Base-by-base conservation (phyloP, 2,888 invertebrate genomes). In the Tribolium freemani region DNA sequence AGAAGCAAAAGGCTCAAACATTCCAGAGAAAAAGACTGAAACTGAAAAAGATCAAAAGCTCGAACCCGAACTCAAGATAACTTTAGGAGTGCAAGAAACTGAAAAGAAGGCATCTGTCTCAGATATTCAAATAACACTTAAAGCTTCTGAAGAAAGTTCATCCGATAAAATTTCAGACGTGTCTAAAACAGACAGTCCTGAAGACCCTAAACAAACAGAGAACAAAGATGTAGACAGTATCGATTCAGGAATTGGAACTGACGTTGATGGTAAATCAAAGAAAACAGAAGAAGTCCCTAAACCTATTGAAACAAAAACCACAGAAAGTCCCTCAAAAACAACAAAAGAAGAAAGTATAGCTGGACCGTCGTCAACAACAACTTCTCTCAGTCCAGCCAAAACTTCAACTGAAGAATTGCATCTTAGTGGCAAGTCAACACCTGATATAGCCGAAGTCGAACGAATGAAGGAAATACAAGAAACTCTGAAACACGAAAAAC, bases 371-470 rank as follows among this genome's bases (percentile, higher is more conserved):
- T 57, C 73, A 8, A 73, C 70, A 16, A 60, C 61, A 58, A 46
- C 64, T 58, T 58, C 68, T 21, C 10, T 50, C 10, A 48, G 10
- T 31, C 57, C 38, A n/a, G 46, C 53, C 16, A 48, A 54, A 71
- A 63, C 66, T 9, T 74, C 72, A 4, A 67, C 8, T 9, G 72
- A 73, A 48, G 63, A 72, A 10, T 48, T 72, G n/a, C 70, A 73
- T 48, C 57, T 83, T 38, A 85, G 84, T 51, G 83, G 84, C 26
- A 85, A 85, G 79, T 83, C 83, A 31, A 83, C 84, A 38, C 84
- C 85, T 10, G 85, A 85, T 58, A 83, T 84, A 48, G 81, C 82
- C 5, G 83, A 83, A 48, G 76, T 83, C 8, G 81, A 81, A 64
- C 80, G 81, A 72, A 76, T 80, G 63, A 82, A 81, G 69, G 83